Base-by-base conservation (phyloP, 2,113 vertebrate species). In the Bujurquina vittata region DNA sequence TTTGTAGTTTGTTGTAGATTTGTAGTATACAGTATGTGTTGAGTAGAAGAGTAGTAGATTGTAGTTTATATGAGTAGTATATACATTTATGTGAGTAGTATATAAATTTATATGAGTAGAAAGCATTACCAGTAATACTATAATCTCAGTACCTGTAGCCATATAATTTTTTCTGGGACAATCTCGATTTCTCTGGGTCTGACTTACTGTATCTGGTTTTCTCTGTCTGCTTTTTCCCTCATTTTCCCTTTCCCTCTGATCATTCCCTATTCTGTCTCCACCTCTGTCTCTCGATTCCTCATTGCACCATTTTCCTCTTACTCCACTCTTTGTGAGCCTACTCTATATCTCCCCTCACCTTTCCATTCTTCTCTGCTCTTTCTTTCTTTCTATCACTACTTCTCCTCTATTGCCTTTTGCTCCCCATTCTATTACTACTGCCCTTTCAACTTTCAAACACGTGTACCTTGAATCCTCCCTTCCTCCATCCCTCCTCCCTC, bases 141-240 rank as follows among this genome's bases (percentile, higher is more conserved):
- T 79, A 29, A 75, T 57, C 20, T 82, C 10, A 60, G 22, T 1
- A 61, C 12, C 18, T 79, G 15, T 76, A 35, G 49, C 2, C 15
- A 15, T 49, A 10, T 37, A n/a, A 58, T 1, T 52, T 43, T 79
- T 59, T 77, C 40, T 54, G 11, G 79, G 69, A 75, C 15, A 12
- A 9, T 75, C 75, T 88, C 75, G 33, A 65, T 84, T 80, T 91
- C 56, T 67, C 22, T 85, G 37, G 88, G 10, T 84, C 86, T 93
- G 81, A 94, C 84, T 56, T 52, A 33, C 6, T 87, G 29, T 86
- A 43, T 31, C 23, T 62, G 75, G 23, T 81, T 89, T 22, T 87
- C 80, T 89, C 63, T 89, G 9, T 72, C 67, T 90, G 86, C 85
- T 94, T 90, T 81, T 78, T 75, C 58, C 84, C 78, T 43, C 9